phyloP scores from a whole-genome alignment of 1,140 invertebrate genomes.

The Centruroides sculpturatus region DNA sequence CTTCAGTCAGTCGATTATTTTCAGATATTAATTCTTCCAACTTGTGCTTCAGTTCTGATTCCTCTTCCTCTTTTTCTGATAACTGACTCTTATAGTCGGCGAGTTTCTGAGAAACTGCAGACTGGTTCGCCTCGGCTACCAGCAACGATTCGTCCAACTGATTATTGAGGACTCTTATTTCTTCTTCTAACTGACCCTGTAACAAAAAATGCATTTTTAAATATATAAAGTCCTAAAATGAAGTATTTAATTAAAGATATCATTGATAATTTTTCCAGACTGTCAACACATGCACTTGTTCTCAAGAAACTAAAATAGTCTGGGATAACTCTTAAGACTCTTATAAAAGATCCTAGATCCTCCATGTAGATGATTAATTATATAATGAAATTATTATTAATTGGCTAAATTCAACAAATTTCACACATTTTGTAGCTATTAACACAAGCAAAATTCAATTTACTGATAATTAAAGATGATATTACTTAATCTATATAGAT shows the following conservation, averaged over 20 bases:
- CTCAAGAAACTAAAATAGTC: too few species aligned
- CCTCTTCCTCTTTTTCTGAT: conserved; percentile 10
- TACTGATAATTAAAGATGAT: too few species aligned
- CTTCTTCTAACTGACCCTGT: conserved; percentile 3
- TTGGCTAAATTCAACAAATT: too few species aligned
- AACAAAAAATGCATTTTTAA: not conserved
- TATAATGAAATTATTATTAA: too few species aligned
- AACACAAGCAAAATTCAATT: too few species aligned
- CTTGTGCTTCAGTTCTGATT: conserved; percentile 7
- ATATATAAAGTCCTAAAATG: not conserved
- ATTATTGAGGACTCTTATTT: conserved; percentile 19
- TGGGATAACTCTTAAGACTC: too few species aligned
- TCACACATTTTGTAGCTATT: too few species aligned
- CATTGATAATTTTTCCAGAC: too few species aligned
- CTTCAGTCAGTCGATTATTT: conserved; percentile 19
- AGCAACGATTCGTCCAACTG: conserved; percentile 22
- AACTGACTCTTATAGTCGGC: conserved; percentile 22
- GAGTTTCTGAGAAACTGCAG: conserved; percentile 29
- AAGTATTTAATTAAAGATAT: not conserved
- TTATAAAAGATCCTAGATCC: too few species aligned
- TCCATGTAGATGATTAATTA: too few species aligned
- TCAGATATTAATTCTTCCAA: conserved; percentile 18
- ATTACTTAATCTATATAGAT: too few species aligned
- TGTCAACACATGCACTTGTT: too few species aligned
- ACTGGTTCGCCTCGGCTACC: conserved; percentile 27